These are phyloP conservation scores for Helicoverpa zea DNA, from an alignment of 1,140 invertebrate genomes.

Conservation along the genomic window DNA sequence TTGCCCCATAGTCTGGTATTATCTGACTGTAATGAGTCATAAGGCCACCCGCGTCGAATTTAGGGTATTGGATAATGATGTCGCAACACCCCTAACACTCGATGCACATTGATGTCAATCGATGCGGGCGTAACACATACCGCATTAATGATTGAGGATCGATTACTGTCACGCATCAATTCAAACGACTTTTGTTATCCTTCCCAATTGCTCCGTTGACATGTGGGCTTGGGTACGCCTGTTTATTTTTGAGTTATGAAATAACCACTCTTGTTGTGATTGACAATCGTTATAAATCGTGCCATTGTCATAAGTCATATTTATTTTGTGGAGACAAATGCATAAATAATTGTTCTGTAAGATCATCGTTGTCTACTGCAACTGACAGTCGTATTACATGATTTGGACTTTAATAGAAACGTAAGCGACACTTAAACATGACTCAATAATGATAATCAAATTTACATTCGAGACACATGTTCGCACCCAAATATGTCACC, in stretches of 20 bases:
- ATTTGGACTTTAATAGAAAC: background rate
- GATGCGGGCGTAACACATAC: conserved; percentile 62
- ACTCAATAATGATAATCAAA: conserved; percentile 52
- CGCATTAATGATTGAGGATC: conserved; percentile 49
- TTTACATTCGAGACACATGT: conserved; percentile 60
- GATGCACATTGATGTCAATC: conserved; percentile 59
- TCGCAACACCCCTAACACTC: conserved; percentile 52
- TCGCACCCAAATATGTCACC: conserved; percentile 65
- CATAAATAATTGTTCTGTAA: background rate
- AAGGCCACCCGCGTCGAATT: conserved; percentile 52
- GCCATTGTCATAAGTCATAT: background rate
- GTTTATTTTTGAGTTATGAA: conserved; percentile 8
- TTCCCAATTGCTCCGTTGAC: conserved; percentile 38
- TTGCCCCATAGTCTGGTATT: background rate
- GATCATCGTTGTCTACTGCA: background rate
- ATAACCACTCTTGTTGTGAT: background rate
- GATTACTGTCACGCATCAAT: conserved; percentile 53
- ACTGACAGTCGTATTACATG: background rate
- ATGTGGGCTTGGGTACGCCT: background rate
- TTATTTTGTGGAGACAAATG: background rate
- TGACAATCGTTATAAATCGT: background rate
- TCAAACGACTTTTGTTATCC: conserved; percentile 40
- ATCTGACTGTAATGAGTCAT: conserved; percentile 43
- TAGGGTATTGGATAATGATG: conserved; percentile 56
- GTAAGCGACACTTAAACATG: background rate